A percentile compares a stretch with the other conserved stretches of the same genome.
These are phyloP conservation scores for Meloe dianella DNA, from an alignment of 2,888 invertebrate species.

Conservation along the genomic window DNA sequence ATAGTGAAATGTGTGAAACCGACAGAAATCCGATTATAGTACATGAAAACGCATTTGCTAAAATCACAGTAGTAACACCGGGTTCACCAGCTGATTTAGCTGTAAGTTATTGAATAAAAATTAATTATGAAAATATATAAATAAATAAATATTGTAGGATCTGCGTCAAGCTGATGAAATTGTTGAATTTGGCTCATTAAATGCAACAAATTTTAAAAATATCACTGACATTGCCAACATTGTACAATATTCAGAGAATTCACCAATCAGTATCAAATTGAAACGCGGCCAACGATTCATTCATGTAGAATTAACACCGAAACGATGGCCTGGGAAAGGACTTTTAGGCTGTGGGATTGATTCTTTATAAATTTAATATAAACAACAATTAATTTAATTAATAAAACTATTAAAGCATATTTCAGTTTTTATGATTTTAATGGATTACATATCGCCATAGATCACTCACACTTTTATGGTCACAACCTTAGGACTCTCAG, in stretches of 20 bases:
- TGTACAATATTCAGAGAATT: conserved; percentile 68
- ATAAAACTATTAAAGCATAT: too few relatives aligned
- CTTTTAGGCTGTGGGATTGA: conserved; percentile 77
- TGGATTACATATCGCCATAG: too few relatives aligned
- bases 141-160: conserved; percentile 64
- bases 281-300: conserved; percentile 63
- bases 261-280: conserved; percentile 62
- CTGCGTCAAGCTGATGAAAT: conserved; percentile 73
- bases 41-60: conserved; percentile 66
- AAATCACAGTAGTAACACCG: conserved; percentile 73
- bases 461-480: too few relatives aligned
- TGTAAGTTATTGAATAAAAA: conserved; percentile 59
- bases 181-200: conserved; percentile 79
- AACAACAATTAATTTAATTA: too few relatives aligned
- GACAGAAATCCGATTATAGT: not conserved
- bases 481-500: too few relatives aligned
- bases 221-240: conserved; percentile 73
- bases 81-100: conserved; percentile 85
- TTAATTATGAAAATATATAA: conserved; percentile 1
- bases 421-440: too few relatives aligned
- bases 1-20: conserved; percentile 33
- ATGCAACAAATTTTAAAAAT: conserved; percentile 71
- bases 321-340: conserved; percentile 79
- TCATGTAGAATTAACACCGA: conserved; percentile 70
- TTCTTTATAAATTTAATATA: conserved; percentile 52